Conservation (phyloP, 2,113 vertebrate species). For the Melanotaenia duboulayi region DNA sequence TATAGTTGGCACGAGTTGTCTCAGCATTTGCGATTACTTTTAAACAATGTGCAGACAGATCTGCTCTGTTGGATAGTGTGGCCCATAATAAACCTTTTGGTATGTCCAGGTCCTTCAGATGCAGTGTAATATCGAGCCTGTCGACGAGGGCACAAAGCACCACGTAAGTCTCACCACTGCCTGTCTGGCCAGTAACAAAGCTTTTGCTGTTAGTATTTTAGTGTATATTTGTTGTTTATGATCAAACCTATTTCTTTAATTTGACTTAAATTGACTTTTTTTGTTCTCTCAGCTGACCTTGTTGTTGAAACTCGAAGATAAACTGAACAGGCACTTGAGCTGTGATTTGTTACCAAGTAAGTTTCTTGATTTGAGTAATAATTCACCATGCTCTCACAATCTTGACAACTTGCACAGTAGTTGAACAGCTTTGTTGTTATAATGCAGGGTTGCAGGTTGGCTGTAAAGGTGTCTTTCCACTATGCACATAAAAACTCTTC, state of each 20-base stretch:
- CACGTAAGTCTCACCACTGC: slow-evolving; percentile 84
- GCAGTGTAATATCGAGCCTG: slow-evolving; percentile 98
- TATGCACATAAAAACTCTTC: no score
- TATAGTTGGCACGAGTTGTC: no score
- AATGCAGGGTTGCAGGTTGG: neutral
- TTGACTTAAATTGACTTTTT: neutral
- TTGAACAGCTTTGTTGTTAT: neutral
- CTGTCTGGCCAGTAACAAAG: neutral
- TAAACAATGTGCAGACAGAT: no score
- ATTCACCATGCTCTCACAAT: slow-evolving; percentile 2
- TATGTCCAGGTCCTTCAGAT: slow-evolving; percentile 91
- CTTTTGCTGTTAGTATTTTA: neutral
- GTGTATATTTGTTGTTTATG: neutral
- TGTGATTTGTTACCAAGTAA: slow-evolving; percentile 97
- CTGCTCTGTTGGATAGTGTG: no score
- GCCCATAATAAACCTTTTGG: neutral
- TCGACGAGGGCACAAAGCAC: slow-evolving; percentile 95
- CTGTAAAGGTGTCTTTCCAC: neutral
- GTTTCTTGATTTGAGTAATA: slow-evolving; percentile 55
- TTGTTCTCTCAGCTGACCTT: slow-evolving; percentile 88
- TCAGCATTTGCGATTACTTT: no score
- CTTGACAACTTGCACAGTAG: neutral
- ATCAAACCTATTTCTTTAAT: neutral
- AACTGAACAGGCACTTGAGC: slow-evolving; percentile 97
- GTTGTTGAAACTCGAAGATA: slow-evolving; percentile 98